Percentiles rank a stretch among this genome's conserved stretches.
Conservation (phyloP, 2,113 vertebrate species). For the Butorides virescens region DNA sequence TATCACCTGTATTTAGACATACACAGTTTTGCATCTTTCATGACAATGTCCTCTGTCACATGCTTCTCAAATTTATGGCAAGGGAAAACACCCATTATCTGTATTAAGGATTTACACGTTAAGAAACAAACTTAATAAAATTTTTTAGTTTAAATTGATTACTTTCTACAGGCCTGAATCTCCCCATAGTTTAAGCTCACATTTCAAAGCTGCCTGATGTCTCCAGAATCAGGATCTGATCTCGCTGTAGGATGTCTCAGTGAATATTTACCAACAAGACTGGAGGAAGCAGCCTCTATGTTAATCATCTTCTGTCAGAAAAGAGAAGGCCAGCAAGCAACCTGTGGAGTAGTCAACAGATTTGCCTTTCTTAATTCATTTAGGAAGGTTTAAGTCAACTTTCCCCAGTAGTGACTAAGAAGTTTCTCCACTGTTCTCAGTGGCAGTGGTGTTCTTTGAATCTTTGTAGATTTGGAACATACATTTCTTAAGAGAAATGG, state of each 20-base stretch:
- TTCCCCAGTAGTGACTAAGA: slow-evolving; percentile 12
- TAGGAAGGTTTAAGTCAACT: slow-evolving; percentile 39
- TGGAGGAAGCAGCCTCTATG: slow-evolving; percentile 17
- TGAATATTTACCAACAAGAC: slow-evolving; percentile 46
- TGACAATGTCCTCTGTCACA: neutral
- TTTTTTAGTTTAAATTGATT: neutral
- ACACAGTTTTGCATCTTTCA: neutral
- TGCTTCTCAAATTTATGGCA: neutral
- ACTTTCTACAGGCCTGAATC: neutral
- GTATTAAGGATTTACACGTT: neutral
- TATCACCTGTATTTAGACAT: neutral
- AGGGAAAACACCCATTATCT: neutral
- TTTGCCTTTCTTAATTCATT: slow-evolving; percentile 49
- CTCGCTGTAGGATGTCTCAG: neutral
- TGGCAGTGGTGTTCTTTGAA: neutral
- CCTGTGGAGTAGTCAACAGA: slow-evolving; percentile 10
- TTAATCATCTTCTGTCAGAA: slow-evolving; percentile 44
- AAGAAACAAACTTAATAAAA: neutral
- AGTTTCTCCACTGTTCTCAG: neutral
- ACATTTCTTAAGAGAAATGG: neutral
- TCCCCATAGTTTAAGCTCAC: neutral
- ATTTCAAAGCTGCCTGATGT: neutral
- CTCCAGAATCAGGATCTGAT: slow-evolving; percentile 24
- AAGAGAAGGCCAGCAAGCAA: slow-evolving; percentile 19
- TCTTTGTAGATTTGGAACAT: neutral